Evolutionary conservation across 2,113 vertebrate species (phyloP).

Genomic region (Cettia cetti): DNA sequence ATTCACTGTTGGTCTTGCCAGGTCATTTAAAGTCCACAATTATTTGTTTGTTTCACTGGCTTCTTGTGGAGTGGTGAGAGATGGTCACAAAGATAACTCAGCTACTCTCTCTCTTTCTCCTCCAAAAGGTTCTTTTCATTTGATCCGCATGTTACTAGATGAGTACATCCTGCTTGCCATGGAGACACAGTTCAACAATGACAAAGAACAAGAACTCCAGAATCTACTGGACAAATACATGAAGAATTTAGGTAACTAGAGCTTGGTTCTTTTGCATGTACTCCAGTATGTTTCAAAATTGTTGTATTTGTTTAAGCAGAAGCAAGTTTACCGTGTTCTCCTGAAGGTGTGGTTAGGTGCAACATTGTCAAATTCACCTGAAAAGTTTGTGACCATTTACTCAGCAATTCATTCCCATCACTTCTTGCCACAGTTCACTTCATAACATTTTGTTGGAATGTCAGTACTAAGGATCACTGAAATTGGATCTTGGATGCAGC

Average conservation of each 20-base stretch:
- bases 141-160: slow-evolving; percentile 96
- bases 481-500: background rate
- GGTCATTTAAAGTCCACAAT: slow-evolving; percentile 81
- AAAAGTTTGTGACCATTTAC: background rate
- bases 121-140: slow-evolving; percentile 91
- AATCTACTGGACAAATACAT: slow-evolving; percentile 96
- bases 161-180: slow-evolving; percentile 97
- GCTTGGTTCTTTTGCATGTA: background rate
- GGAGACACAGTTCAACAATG: slow-evolving; percentile 98
- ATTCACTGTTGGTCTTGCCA: slow-evolving; percentile 76
- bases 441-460: background rate
- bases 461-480: background rate
- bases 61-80: slow-evolving; percentile 73
- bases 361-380: background rate
- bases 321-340: background rate
- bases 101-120: slow-evolving; percentile 27
- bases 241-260: slow-evolving; percentile 90
- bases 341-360: background rate
- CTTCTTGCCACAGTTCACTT: background rate
- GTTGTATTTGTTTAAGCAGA: background rate
- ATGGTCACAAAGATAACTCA: slow-evolving; percentile 80
- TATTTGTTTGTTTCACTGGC: slow-evolving; percentile 77
- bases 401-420: background rate
- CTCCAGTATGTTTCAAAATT: background rate
- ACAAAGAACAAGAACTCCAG: slow-evolving; percentile 97